phyloP scores from a whole-genome alignment of 1,140 invertebrate genomes.

The Drosophila subobscura region DNA sequence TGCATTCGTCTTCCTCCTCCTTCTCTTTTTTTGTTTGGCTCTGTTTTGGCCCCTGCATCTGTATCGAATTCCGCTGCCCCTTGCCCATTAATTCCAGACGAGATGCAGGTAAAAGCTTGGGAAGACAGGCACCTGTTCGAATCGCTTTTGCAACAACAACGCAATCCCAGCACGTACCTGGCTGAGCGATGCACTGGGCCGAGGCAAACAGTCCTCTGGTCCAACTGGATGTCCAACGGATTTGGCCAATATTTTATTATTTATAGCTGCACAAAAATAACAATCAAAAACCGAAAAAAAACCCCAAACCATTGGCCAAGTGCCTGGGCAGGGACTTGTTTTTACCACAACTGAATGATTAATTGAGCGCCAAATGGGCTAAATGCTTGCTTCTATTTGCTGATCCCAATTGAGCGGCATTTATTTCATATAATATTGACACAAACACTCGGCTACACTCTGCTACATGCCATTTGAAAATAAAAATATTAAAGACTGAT shows the following conservation, averaged over 20 bases:
- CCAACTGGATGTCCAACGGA: slow-evolving; percentile 9
- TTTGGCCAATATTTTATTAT: slow-evolving; percentile 57
- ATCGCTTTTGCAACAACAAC: slow-evolving; percentile 18
- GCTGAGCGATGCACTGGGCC: slow-evolving; percentile 15
- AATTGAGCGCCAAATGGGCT: slow-evolving; percentile 56
- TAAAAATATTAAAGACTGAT: too few species aligned
- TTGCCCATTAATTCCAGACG: neutral
- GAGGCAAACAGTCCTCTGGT: slow-evolving; percentile 9
- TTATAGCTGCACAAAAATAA: slow-evolving; percentile 58
- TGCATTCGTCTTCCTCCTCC: slow-evolving; percentile 70
- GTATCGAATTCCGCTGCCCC: slow-evolving; percentile 42
- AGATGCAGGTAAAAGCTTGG: slow-evolving; percentile 45
- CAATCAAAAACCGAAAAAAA: slow-evolving; percentile 20
- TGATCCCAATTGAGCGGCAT: neutral
- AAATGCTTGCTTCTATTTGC: slow-evolving; percentile 33
- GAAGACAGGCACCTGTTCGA: slow-evolving; percentile 56
- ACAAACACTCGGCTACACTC: too few species aligned
- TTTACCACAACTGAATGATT: slow-evolving; percentile 60
- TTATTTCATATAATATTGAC: too few species aligned
- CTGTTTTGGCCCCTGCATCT: neutral
- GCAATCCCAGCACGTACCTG: slow-evolving; percentile 23
- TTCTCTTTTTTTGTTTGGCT: slow-evolving; percentile 3
- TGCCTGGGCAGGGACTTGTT: slow-evolving; percentile 1
- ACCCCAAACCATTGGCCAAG: too few species aligned
- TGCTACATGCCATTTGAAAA: too few species aligned